These are phyloP conservation scores for Aeoliscus strigatus DNA, from an alignment of 2,797 vertebrate genomes.

Conservation along the genomic window DNA sequence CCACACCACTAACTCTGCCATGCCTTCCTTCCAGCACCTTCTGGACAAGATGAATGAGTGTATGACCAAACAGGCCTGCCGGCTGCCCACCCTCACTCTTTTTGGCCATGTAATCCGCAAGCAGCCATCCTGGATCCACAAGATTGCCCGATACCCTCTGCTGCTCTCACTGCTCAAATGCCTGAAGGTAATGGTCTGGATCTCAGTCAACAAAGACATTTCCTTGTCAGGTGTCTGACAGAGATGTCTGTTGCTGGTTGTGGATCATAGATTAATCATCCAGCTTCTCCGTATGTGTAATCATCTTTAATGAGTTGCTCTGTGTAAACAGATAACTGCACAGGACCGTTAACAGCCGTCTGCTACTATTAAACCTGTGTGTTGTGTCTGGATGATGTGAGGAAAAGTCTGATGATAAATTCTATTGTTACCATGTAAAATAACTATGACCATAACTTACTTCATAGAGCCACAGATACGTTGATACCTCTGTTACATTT, in stretches of 20 bases:
- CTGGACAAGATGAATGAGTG: conserved; percentile 98
- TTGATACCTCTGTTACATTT: no score
- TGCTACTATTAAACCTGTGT: no score
- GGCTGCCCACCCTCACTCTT: conserved; percentile 87
- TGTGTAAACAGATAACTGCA: no score
- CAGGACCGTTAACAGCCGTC: no score
- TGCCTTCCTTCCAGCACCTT: conserved; percentile 80
- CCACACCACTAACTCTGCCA: conserved; percentile 3
- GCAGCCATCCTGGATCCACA: conserved; percentile 99
- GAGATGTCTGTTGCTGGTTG: not conserved
- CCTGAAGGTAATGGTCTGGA: conserved; percentile 84
- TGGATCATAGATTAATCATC: no score
- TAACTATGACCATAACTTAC: no score
- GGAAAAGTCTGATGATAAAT: no score
- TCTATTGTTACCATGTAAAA: no score
- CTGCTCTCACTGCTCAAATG: conserved; percentile 94
- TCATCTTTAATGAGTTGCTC: no score
- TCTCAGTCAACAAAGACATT: conserved; percentile 1
- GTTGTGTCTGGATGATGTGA: no score
- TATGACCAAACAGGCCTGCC: conserved; percentile 86
- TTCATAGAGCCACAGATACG: no score
- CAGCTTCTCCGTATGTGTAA: no score
- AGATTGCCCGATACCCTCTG: conserved; percentile 91
- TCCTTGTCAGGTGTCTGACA: not conserved
- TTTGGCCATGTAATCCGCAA: conserved; percentile 92